phyloP scores from a whole-genome alignment of 2,888 invertebrate species.

The Agrochola macilenta region DNA sequence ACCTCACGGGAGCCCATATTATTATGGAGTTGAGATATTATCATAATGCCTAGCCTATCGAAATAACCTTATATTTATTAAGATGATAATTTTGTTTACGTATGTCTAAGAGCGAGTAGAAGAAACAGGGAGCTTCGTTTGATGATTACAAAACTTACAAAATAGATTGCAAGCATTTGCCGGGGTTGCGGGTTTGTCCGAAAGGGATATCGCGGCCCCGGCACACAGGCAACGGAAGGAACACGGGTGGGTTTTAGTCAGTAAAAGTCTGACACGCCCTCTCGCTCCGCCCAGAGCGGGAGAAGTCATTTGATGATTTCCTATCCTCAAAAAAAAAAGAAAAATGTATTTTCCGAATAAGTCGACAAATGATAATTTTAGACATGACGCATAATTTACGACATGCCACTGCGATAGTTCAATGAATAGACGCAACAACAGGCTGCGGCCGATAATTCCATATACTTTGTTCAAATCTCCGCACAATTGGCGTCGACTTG shows the following conservation, averaged over 20 bases:
- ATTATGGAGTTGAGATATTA: not conserved
- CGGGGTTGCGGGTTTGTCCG: too few species aligned
- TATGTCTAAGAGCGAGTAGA: not conserved
- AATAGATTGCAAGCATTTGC: not conserved
- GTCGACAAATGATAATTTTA: not conserved
- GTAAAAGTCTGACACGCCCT: too few species aligned
- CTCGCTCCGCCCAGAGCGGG: too few species aligned
- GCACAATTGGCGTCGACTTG: too few species aligned
- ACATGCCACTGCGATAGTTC: not conserved
- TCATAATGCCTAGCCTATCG: not conserved
- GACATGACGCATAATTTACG: not conserved
- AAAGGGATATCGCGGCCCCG: too few species aligned
- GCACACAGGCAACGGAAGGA: too few species aligned
- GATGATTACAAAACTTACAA: not conserved
- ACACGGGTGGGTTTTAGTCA: too few species aligned
- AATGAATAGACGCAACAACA: not conserved
- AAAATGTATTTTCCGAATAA: not conserved
- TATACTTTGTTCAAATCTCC: too few species aligned
- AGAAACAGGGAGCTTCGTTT: not conserved
- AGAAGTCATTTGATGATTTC: too few species aligned
- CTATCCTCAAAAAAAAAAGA: too few species aligned
- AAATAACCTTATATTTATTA: not conserved
- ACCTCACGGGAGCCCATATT: not conserved
- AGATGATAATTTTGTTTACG: not conserved
- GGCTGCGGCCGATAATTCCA: not conserved